These are phyloP conservation scores for Hemicrepidius hirtus DNA, from an alignment of 2,888 invertebrate genomes.

Conservation along the genomic window DNA sequence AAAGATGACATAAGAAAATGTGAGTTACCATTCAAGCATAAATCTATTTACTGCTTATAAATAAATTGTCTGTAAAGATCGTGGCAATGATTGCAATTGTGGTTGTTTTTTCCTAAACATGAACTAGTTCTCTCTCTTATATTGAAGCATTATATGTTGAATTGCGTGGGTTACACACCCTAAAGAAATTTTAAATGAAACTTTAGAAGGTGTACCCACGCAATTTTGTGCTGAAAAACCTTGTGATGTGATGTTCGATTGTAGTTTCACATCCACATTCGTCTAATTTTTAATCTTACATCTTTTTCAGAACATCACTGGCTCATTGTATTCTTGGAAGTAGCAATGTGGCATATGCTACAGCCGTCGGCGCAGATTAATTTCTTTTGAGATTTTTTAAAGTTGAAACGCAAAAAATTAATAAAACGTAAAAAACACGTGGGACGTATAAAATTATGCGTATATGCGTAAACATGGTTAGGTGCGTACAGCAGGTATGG, in stretches of 20 bases:
- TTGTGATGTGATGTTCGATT: slow-evolving; percentile 30
- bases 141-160: not conserved
- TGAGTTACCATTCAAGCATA: slow-evolving; percentile 30
- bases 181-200: slow-evolving; percentile 4
- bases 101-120: slow-evolving; percentile 7
- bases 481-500: too few species aligned
- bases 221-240: slow-evolving; percentile 18
- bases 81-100: slow-evolving; percentile 8
- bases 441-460: too few species aligned
- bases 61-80: slow-evolving; percentile 31
- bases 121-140: slow-evolving; percentile 1
- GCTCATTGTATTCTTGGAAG: slow-evolving; percentile 8
- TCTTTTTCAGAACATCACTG: not conserved
- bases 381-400: slow-evolving; percentile 18
- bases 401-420: too few species aligned
- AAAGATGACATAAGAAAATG: slow-evolving; percentile 36
- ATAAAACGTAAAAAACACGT: too few species aligned
- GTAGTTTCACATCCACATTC: slow-evolving; percentile 17
- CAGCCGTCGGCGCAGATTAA: not conserved
- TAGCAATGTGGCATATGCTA: not conserved
- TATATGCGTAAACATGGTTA: too few species aligned
- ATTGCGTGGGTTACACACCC: not conserved
- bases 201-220: slow-evolving; percentile 16
- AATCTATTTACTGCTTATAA: slow-evolving; percentile 30
- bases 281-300: not conserved